phyloP scores from a whole-genome alignment of 92 coral and sea anemone genomes.

The Bergia puertoricense region DNA sequence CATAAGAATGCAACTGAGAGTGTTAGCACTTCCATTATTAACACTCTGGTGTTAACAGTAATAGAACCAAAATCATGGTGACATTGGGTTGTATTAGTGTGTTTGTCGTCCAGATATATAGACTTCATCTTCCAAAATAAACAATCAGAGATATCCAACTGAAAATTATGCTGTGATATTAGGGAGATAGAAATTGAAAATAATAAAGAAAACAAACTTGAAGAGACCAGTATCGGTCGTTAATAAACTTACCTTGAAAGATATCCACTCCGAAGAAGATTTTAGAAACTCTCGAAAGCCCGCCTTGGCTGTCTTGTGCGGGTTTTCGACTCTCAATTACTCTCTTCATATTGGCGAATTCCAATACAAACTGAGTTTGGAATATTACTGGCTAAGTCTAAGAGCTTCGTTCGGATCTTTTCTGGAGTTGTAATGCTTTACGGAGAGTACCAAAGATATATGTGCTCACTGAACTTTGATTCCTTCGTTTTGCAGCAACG shows the following conservation, averaged over 20 bases:
- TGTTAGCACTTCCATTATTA: neutral
- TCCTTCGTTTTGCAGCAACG: neutral
- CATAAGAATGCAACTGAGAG: neutral
- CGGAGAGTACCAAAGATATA: neutral
- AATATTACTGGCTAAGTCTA: neutral
- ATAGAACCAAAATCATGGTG: neutral
- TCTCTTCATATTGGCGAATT: slow-evolving; percentile 59
- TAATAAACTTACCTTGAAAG: slow-evolving; percentile 71
- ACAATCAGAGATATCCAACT: neutral
- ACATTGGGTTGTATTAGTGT: neutral
- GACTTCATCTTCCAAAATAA: slow-evolving; percentile 11
- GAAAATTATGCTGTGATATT: neutral
- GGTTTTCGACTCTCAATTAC: slow-evolving; percentile 68
- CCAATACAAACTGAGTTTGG: slow-evolving; percentile 15
- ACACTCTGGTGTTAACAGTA: no score
- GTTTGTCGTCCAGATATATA: slow-evolving; percentile 3
- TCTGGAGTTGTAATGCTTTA: neutral
- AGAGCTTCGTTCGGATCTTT: neutral
- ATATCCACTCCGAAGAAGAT: slow-evolving; percentile 85
- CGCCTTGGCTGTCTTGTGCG: slow-evolving; percentile 62
- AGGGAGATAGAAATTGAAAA: neutral
- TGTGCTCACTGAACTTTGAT: neutral
- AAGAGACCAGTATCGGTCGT: neutral
- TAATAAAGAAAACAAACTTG: neutral
- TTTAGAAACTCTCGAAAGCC: slow-evolving; percentile 73